phyloP scores from a whole-genome alignment of 2,113 vertebrate species.

The Serilophus lunatus region DNA sequence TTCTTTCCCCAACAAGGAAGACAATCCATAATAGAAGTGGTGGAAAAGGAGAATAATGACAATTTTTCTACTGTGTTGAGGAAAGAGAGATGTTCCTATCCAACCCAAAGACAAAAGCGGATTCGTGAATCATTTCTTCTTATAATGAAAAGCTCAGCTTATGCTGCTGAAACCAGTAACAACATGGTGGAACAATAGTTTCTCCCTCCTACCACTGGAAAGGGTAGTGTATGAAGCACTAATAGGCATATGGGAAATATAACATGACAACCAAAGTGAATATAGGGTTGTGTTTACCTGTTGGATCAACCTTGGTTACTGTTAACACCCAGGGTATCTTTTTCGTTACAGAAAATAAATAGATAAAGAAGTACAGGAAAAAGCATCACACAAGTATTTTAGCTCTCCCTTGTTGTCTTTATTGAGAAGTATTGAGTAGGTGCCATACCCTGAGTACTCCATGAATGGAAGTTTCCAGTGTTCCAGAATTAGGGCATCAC shows the following conservation, averaged over 20 bases:
- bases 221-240: not conserved
- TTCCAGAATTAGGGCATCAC: not conserved
- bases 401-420: not conserved
- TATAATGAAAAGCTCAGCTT: not conserved
- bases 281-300: not conserved
- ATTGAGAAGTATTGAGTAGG: fast-evolving
- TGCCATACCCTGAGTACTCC: not conserved
- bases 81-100: not conserved
- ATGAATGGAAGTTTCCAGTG: not conserved
- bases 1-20: not conserved
- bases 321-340: not conserved
- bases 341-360: not conserved
- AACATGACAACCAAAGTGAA: not conserved
- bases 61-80: not conserved
- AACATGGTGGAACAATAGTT: not conserved
- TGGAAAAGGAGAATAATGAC: not conserved
- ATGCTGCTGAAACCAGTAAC: not conserved
- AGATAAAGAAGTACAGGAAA: not conserved
- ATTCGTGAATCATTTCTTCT: not conserved
- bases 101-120: not conserved
- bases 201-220: not conserved
- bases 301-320: not conserved
- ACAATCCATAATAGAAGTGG: not conserved
- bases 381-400: not conserved
- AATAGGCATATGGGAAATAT: not conserved